These are phyloP conservation scores for Mionectes olivaceus DNA, from an alignment of 2,797 vertebrate species.

Conservation along the genomic window DNA sequence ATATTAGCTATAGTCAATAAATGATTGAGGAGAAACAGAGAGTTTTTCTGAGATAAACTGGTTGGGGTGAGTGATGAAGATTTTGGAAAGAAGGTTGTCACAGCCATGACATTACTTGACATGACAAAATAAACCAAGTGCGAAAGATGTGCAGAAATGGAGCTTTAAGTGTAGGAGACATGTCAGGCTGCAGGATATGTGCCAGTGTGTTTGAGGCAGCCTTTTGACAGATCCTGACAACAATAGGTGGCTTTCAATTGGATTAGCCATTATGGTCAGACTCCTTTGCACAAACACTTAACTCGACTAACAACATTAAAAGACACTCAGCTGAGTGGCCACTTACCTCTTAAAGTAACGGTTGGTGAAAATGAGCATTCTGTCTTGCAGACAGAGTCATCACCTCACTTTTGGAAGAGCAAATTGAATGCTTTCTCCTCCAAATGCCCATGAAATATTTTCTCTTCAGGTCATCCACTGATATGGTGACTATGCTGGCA, in stretches of 20 bases:
- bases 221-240: background rate
- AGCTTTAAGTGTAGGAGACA: background rate
- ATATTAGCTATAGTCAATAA: background rate
- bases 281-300: background rate
- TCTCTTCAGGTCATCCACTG: background rate
- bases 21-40: background rate
- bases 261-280: background rate
- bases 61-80: background rate
- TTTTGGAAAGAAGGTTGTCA: background rate
- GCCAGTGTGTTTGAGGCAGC: background rate
- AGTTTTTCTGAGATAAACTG: background rate
- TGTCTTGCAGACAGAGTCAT: background rate
- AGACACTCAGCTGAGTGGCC: background rate
- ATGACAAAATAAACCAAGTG: background rate
- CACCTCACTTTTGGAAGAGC: background rate
- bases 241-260: background rate
- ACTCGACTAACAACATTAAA: slow-evolving; percentile 10
- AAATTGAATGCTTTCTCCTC: background rate
- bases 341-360: background rate
- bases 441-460: background rate
- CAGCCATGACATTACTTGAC: background rate
- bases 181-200: background rate
- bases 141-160: background rate
- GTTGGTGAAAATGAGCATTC: background rate
- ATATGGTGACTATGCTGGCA: background rate